phyloP scores from a whole-genome alignment of 2,113 vertebrate genomes.

The Phaethornis superciliosus region DNA sequence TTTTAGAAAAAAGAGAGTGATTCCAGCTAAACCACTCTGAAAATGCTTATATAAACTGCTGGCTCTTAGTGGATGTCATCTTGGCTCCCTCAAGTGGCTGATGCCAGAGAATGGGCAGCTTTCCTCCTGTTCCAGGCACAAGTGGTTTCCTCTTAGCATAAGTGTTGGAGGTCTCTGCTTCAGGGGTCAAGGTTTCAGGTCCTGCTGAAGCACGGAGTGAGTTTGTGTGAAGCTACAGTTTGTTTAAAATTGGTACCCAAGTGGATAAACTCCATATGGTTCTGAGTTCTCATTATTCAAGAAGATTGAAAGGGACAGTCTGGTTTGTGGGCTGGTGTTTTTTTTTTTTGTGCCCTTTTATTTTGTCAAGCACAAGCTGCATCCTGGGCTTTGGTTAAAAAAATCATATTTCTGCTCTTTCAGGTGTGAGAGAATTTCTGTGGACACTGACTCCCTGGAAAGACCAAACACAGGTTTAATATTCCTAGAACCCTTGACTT shows the following conservation, averaged over 20 bases:
- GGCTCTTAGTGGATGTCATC: neutral
- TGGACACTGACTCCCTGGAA: neutral
- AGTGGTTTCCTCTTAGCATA: fast-evolving
- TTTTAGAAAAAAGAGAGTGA: neutral
- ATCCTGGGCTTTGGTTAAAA: neutral
- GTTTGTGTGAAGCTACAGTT: neutral
- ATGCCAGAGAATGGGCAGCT: neutral
- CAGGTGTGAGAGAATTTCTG: neutral
- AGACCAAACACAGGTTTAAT: neutral
- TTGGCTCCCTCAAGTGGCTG: constrained; percentile 53
- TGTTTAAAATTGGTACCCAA: too few species aligned
- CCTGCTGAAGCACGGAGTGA: fast-evolving
- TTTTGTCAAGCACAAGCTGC: neutral
- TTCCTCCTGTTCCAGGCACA: neutral
- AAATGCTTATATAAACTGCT: neutral
- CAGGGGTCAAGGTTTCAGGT: neutral
- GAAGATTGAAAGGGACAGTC: neutral
- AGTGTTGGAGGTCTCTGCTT: neutral
- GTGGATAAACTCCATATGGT: neutral
- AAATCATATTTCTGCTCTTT: neutral
- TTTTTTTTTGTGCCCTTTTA: neutral
- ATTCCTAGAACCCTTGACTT: neutral
- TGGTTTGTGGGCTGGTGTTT: neutral
- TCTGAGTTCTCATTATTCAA: neutral
- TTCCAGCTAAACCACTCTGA: neutral